Evolutionary conservation across 2,113 vertebrate species (phyloP).

Genomic region (Podarcis cretensis): DNA sequence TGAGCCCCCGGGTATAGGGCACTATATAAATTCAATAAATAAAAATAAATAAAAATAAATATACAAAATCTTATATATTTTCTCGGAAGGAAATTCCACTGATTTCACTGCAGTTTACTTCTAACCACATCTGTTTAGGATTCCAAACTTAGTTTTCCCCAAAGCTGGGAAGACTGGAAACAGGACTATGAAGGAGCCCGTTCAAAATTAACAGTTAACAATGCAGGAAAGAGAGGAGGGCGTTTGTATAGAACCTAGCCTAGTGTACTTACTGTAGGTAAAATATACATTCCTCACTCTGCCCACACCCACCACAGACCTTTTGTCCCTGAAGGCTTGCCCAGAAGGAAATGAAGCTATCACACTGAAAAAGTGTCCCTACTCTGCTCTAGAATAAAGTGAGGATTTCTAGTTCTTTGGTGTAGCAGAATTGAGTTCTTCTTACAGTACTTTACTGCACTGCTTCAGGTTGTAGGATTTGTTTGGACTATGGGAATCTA

Average conservation of each 20-base stretch:
- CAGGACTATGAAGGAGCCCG: not conserved
- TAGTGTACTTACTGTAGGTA: too few relatives aligned
- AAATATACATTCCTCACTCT: too few relatives aligned
- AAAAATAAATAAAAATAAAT: too few relatives aligned
- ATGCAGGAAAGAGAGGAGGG: not conserved
- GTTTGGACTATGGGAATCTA: conserved; percentile 15
- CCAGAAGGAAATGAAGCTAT: too few relatives aligned
- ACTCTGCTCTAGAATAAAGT: not conserved
- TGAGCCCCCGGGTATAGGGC: too few relatives aligned
- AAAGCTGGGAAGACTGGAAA: not conserved
- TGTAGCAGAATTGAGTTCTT: not conserved
- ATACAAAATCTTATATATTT: not conserved
- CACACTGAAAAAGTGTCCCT: not conserved
- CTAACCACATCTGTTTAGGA: too few relatives aligned
- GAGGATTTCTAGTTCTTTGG: not conserved
- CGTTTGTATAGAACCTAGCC: too few relatives aligned
- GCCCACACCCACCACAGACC: too few relatives aligned
- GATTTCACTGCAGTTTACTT: not conserved
- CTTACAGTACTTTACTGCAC: not conserved
- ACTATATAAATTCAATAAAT: too few relatives aligned
- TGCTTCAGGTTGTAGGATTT: not conserved
- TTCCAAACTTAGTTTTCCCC: not conserved
- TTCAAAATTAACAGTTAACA: not conserved
- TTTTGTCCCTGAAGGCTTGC: too few relatives aligned
- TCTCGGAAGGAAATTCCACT: not conserved